phyloP scores from a whole-genome alignment of 2,888 invertebrate genomes.

The Pristionchus maxplancki region DNA sequence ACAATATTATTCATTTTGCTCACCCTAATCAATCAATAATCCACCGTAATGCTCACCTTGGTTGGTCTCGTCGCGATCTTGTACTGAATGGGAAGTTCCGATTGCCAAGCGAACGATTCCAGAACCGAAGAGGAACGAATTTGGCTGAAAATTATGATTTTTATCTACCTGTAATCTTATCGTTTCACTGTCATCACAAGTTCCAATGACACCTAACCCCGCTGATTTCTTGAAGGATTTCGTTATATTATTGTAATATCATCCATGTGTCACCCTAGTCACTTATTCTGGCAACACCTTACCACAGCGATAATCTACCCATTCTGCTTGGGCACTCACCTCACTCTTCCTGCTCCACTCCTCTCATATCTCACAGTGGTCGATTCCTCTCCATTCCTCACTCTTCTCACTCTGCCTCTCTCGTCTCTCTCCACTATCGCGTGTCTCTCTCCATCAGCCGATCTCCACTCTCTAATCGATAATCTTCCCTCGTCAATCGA shows the following conservation, averaged over 20 bases:
- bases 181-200: not conserved
- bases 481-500: not conserved
- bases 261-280: not conserved
- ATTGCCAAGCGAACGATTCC: slow-evolving; percentile 17
- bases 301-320: not conserved
- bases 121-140: slow-evolving; percentile 2
- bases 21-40: not conserved
- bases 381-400: slow-evolving; percentile 16
- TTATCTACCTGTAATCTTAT: not conserved
- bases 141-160: not conserved
- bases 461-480: slow-evolving; percentile 46
- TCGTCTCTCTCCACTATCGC: slow-evolving; percentile 7
- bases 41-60: slow-evolving; percentile 16
- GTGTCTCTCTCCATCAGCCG: slow-evolving; percentile 44
- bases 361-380: not conserved
- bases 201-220: no score
- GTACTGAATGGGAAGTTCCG: not conserved
- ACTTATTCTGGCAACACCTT: not conserved
- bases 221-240: no score
- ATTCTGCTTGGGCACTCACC: not conserved
- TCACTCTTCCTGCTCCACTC: slow-evolving; percentile 17
- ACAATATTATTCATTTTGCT: no score
- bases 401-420: slow-evolving; percentile 27
- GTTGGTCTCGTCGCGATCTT: slow-evolving; percentile 27
- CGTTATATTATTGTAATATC: no score